These are phyloP conservation scores for Agriotes lineatus DNA, from an alignment of 2,888 invertebrate species.

Conservation along the genomic window DNA sequence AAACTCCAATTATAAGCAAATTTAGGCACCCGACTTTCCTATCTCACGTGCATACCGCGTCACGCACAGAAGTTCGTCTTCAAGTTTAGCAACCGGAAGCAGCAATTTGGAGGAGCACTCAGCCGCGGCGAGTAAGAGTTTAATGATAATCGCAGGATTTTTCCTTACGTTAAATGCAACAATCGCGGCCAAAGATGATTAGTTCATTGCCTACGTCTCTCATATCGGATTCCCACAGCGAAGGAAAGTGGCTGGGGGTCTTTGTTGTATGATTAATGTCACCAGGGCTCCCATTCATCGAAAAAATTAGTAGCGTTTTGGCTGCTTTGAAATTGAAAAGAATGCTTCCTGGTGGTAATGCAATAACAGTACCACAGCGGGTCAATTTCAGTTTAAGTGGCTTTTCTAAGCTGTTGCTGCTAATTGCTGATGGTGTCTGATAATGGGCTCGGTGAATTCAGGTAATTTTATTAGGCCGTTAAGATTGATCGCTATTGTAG, in stretches of 20 bases:
- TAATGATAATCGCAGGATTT: constrained; percentile 1
- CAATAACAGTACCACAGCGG: not conserved
- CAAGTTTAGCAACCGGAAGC: constrained; percentile 8
- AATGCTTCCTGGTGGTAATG: no score
- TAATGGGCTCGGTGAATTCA: no score
- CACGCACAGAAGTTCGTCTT: not conserved
- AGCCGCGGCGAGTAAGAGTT: not conserved
- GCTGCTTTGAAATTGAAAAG: no score
- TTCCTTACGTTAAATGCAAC: no score
- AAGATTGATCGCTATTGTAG: no score
- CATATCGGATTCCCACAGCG: not conserved
- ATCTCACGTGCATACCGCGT: not conserved
- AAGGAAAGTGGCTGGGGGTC: no score
- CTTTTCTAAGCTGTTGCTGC: no score
- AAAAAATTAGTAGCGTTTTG: not conserved
- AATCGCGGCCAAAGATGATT: not conserved
- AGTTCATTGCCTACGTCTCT: not conserved
- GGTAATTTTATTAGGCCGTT: no score
- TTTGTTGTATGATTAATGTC: no score
- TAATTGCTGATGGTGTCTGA: no score
- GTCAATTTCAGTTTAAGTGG: not conserved
- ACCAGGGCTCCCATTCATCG: not conserved
- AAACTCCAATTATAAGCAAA: not conserved
- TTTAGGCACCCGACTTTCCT: not conserved
- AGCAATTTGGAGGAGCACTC: not conserved